Evolutionary conservation across 1,140 invertebrate genomes (phyloP), one percentile per base, ranked within the genome.

Genomic region (Drosophila grimshawi): DNA sequence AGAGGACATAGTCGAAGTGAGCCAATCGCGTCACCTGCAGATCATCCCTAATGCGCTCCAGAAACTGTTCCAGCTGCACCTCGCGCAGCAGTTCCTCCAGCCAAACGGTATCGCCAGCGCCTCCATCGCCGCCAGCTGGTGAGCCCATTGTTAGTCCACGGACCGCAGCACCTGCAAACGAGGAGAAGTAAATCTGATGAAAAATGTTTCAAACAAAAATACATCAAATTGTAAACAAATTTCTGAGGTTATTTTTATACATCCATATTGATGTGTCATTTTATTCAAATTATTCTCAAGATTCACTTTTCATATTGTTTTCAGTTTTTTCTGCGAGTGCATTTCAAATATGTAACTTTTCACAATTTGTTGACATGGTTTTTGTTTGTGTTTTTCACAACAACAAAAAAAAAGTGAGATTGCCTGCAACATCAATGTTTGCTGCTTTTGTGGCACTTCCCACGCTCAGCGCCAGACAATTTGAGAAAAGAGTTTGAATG

Each of bases 1-100:
- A 92, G 80, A 97, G 96, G 4, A 99, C 98, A 95, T 98, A 98
- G 72, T 99, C 98, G 93, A 99, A 99, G 93, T 99, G 98, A 41
- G 97, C 95, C 71, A 99, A 92, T 68, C 97, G 94, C 8, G 97
- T 97, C 10, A 98, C 95, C 94, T 98, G 97, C 4, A 99, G 94
- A 88, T 99, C 97, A 94, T 99, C 98, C 67, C 97, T 94, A 48
- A 99, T 97, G 73, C 97, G 94, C 8, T 96, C 94, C 86, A 97
- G 96, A 93, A 99, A 99, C 91, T 98, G 97, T 76, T 97, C 96
- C 37, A 99, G 94, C 93, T 99, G 97, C 33, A 98, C 97, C 93
- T 98, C 97, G 66, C 95, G 94, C 71, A 99, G 93, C 45, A 99
- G 93, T 68, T 97, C 96, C 88, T 95, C 95, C 48, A 98, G 93